Evolutionary conservation across 2,888 invertebrate genomes (phyloP).

Genomic region (Yponomeuta plumbellus): DNA sequence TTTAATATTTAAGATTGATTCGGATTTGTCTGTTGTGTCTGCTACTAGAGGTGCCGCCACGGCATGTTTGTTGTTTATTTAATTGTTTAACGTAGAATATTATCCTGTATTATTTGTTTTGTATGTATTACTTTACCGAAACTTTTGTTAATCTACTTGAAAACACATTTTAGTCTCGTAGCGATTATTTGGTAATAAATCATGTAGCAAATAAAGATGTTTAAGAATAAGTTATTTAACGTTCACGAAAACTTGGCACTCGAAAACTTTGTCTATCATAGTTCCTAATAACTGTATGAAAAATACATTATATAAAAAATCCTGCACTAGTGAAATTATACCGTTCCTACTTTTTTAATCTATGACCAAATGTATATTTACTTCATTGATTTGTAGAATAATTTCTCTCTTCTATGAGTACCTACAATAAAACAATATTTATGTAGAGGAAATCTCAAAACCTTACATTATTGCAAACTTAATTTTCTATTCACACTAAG

Average conservation of each 20-base stretch:
- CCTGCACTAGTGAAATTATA: slow-evolving; percentile 73
- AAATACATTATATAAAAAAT: slow-evolving; percentile 70
- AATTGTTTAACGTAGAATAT: slow-evolving; percentile 45
- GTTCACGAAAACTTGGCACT: slow-evolving; percentile 62
- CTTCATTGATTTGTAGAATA: neutral
- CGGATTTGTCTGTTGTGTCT: slow-evolving; percentile 74
- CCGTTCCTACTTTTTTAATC: slow-evolving; percentile 74
- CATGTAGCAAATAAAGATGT: slow-evolving; percentile 50
- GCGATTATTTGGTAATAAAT: slow-evolving; percentile 25
- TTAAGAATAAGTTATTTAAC: slow-evolving; percentile 65
- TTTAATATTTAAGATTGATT: slow-evolving; percentile 76
- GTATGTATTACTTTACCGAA: neutral
- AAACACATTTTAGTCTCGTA: neutral
- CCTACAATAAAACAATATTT: neutral
- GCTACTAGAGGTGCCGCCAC: slow-evolving; percentile 68
- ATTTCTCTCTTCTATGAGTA: neutral
- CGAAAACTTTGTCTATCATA: slow-evolving; percentile 63
- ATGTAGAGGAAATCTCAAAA: neutral
- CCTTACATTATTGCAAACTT: neutral
- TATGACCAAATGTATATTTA: slow-evolving; percentile 45
- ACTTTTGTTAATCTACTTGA: slow-evolving; percentile 3
- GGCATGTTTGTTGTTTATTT: slow-evolving; percentile 71
- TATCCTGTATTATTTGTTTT: slow-evolving; percentile 29
- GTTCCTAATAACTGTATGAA: slow-evolving; percentile 75
- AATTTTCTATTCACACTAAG: neutral